Evolutionary conservation across 2,888 invertebrate genomes (phyloP).

Genomic region (Chirona hameri): DNA sequence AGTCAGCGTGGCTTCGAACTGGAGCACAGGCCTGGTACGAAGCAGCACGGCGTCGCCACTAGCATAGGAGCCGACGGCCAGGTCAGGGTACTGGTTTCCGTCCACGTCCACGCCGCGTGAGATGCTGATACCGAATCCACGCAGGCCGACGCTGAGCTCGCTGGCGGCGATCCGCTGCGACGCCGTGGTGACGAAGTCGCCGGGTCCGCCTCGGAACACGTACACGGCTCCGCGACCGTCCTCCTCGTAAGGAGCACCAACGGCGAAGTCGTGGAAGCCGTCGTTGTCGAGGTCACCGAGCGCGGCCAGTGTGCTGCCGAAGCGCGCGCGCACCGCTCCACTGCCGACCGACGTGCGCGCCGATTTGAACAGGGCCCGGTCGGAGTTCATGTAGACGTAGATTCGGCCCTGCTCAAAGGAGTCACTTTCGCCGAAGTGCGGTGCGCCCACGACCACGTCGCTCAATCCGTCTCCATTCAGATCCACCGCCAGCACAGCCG

Average conservation of each 20-base stretch:
- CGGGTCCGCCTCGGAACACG: slow-evolving; percentile 55
- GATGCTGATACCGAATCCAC: slow-evolving; percentile 60
- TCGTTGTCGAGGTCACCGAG: slow-evolving; percentile 66
- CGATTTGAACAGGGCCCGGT: slow-evolving; percentile 28
- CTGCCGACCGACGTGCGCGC: slow-evolving; percentile 42
- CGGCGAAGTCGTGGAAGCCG: slow-evolving; percentile 59
- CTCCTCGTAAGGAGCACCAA: slow-evolving; percentile 63
- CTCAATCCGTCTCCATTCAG: slow-evolving; percentile 59
- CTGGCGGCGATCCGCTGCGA: slow-evolving; percentile 52
- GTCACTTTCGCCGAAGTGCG: slow-evolving; percentile 44
- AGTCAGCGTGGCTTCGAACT: slow-evolving; percentile 42
- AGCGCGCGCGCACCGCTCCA: slow-evolving; percentile 52
- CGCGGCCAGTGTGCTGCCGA: slow-evolving; percentile 60
- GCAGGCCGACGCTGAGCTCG: slow-evolving; percentile 45
- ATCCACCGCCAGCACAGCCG: slow-evolving; percentile 58
- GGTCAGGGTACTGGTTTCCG: slow-evolving; percentile 52
- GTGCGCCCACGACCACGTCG: slow-evolving; percentile 63
- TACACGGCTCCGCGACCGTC: slow-evolving; percentile 58
- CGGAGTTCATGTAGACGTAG: slow-evolving; percentile 53
- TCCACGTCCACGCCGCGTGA: slow-evolving; percentile 59
- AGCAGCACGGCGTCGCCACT: slow-evolving; percentile 37
- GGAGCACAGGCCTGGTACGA: slow-evolving; percentile 45
- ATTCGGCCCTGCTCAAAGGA: slow-evolving; percentile 59
- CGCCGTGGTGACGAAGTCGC: slow-evolving; percentile 47
- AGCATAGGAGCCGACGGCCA: slow-evolving; percentile 37